These are phyloP conservation scores for Limnodromus scolopaceus DNA, from an alignment of 2,797 vertebrate genomes.

Conservation along the genomic window DNA sequence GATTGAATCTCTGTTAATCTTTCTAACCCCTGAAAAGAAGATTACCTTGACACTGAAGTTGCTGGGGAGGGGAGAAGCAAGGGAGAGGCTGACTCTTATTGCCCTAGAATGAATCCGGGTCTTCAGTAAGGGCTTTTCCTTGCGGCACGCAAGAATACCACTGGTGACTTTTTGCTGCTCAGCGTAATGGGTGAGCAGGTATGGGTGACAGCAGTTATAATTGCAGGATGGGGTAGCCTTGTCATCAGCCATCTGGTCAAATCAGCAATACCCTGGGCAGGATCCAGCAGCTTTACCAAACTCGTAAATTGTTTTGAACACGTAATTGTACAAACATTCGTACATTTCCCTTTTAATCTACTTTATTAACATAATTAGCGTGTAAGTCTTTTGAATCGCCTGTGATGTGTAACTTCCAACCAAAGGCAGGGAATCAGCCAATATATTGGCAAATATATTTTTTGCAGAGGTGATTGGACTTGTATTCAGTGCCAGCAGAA, in stretches of 20 bases:
- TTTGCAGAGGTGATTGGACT: neutral
- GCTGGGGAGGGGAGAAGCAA: neutral
- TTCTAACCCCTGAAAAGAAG: conserved; percentile 27
- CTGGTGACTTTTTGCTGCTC: neutral
- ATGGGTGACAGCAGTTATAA: neutral
- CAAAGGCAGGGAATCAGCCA: neutral
- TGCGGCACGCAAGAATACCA: neutral
- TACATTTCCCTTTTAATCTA: neutral
- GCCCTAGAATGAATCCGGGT: neutral
- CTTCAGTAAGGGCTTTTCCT: neutral
- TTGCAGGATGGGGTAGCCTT: neutral
- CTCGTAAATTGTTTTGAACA: neutral
- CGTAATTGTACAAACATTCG: neutral
- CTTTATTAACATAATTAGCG: neutral
- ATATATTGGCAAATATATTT: neutral
- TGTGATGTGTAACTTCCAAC: neutral
- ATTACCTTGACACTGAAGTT: conserved; percentile 37
- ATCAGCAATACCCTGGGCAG: neutral
- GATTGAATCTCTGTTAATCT: conserved; percentile 56
- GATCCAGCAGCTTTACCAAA: neutral
- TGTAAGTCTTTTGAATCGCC: neutral
- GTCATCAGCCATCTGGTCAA: neutral
- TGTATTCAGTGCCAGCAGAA: neutral
- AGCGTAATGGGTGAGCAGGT: fast-evolving
- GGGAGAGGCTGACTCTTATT: neutral